Evolutionary conservation across 2,888 invertebrate species (phyloP).

Genomic region (Panorpa germanica): DNA sequence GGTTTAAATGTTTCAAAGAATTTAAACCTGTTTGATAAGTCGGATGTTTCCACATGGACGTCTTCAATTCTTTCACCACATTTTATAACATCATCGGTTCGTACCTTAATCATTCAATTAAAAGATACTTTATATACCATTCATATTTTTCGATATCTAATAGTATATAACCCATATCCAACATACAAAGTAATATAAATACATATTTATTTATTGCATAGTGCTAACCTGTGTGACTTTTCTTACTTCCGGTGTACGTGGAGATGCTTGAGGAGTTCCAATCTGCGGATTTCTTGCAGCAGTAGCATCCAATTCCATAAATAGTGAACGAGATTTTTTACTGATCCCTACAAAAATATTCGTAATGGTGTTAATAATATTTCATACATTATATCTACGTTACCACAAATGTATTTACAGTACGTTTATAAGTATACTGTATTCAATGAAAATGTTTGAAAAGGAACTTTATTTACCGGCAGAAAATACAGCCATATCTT

Average conservation of each 20-base stretch:
- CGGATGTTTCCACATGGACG: constrained; percentile 59
- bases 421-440: neutral
- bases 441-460: neutral
- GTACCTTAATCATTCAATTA: constrained; percentile 8
- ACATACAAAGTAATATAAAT: neutral
- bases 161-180: constrained; percentile 14
- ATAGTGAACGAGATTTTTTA: constrained; percentile 71
- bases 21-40: constrained; percentile 71
- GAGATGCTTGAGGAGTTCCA: constrained; percentile 8
- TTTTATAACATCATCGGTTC: constrained; percentile 47
- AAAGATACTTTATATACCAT: constrained; percentile 12
- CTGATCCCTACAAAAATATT: constrained; percentile 44
- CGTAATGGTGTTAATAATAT: constrained; percentile 7
- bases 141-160: constrained; percentile 14
- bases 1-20: constrained; percentile 80
- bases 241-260: constrained; percentile 10
- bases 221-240: constrained; percentile 11
- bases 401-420: neutral
- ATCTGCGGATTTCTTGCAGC: constrained; percentile 18
- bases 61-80: constrained; percentile 56
- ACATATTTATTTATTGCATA: neutral
- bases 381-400: neutral
- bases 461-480: constrained; percentile 34
- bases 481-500: constrained; percentile 60
- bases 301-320: constrained; percentile 68